Evolutionary conservation across 1,140 invertebrate genomes (phyloP), one percentile per base, ranked within the genome.

Genomic region (Apis cerana): DNA sequence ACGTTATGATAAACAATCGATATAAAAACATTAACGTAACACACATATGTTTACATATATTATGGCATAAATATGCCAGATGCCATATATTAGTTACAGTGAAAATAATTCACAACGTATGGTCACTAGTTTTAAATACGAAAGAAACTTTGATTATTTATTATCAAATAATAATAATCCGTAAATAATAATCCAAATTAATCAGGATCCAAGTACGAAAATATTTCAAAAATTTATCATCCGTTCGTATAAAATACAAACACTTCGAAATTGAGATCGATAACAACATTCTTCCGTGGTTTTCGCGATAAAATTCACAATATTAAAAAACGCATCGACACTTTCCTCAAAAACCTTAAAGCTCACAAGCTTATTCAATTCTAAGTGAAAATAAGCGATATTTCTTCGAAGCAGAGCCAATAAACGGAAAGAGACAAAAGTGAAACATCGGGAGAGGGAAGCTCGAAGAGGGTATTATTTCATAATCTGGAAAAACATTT

Each of bases 401-500:
- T 19, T 56, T 21, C 21, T 21, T 1, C 12, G 1, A 33, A 71
- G 52, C 21, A 10, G 4, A 50, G 52, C 59, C 11, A 58, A 33
- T 58, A 80, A 59, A 54, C 48, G 50, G 4, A n/a, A 23, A 4
- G n/a, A 27, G 10, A 8, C 19, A 23, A 13, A 13, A 12, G 50
- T 54, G 48, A 43, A 43, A 2, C 33, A 43, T 43, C 5, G 33
- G 33, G 3, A 17, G 56, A 50, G 52, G 33, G 33, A 62, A 78
- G 52, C 65, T 82, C n/a, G 17, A 58, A 9, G 54, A 15, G 48
- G 61, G 75, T 77, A 82, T 82, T 82, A 77, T 78, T 82, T 82
- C 71, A 68, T 78, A 87, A 88, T 80, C 56, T 72, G 54, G 68
- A 70, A 84, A 88, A 90, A 85, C 83, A 83, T 86, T 88, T 89